phyloP scores from a whole-genome alignment of 1,140 invertebrate species.

The Drosophila pectinifera region DNA sequence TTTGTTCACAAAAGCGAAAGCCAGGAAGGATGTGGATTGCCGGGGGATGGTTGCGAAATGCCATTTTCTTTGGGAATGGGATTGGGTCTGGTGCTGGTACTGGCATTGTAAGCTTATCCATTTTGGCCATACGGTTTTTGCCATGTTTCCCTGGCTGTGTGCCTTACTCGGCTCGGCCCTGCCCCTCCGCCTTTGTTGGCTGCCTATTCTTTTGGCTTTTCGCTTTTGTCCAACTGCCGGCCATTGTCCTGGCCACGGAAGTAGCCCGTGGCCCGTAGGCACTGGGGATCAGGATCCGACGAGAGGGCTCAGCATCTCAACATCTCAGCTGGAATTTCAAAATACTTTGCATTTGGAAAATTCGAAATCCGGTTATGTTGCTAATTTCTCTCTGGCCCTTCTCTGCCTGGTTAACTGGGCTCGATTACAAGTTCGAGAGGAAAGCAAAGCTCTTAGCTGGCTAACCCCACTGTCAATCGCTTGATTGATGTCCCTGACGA shows the following conservation, averaged over 20 bases:
- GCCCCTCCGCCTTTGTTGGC: constrained; percentile 41
- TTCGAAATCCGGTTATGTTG: constrained; percentile 75
- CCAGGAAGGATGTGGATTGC: constrained; percentile 56
- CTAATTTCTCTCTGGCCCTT: constrained; percentile 55
- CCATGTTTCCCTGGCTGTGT: constrained; percentile 23
- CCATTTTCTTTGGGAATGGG: constrained; percentile 57
- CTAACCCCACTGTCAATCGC: constrained; percentile 65
- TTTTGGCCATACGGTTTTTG: constrained; percentile 78
- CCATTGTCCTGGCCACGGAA: constrained; percentile 57
- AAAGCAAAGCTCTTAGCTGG: constrained; percentile 41
- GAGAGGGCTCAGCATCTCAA: constrained; percentile 4
- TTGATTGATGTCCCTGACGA: constrained; percentile 78
- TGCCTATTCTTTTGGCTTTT: constrained; percentile 67
- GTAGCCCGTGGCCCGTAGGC: constrained; percentile 34
- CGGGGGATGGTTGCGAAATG: constrained; percentile 52
- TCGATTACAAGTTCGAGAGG: constrained; percentile 57
- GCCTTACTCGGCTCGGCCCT: constrained; percentile 4
- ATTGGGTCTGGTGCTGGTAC: neutral
- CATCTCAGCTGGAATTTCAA: constrained; percentile 35
- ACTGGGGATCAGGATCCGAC: constrained; percentile 10
- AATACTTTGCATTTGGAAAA: constrained; percentile 75
- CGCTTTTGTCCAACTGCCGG: constrained; percentile 59
- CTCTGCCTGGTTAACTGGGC: constrained; percentile 36
- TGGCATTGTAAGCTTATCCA: constrained; percentile 71
- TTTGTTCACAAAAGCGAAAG: constrained; percentile 36